A percentile compares a stretch with the other conserved stretches of the same genome.
These are phyloP conservation scores for Girardia tigrina DNA, from an alignment of 2,888 invertebrate species.

Conservation along the genomic window DNA sequence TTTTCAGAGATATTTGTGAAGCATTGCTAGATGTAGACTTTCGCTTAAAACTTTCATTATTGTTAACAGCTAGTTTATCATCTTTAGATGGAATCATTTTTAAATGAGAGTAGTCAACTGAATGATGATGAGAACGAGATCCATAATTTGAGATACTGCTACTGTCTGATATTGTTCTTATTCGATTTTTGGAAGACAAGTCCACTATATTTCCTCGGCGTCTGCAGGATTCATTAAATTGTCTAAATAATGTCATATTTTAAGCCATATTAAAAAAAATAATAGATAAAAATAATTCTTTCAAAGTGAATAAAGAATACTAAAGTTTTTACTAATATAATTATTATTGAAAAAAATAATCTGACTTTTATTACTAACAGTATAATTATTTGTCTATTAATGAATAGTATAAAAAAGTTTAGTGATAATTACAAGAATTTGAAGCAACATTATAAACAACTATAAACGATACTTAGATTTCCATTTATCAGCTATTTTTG, in stretches of 20 bases:
- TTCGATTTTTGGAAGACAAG: slow-evolving; percentile 19
- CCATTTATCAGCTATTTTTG: too few relatives aligned
- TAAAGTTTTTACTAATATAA: too few relatives aligned
- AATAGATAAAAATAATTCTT: too few relatives aligned
- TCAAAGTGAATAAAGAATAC: too few relatives aligned
- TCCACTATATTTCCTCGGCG: neutral
- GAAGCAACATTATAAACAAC: too few relatives aligned
- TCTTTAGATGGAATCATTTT: slow-evolving; percentile 14
- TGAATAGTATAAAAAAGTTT: too few relatives aligned
- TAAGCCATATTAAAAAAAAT: too few relatives aligned
- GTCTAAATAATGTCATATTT: neutral
- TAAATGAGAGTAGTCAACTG: neutral
- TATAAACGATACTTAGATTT: too few relatives aligned
- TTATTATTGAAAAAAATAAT: too few relatives aligned
- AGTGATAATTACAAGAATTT: too few relatives aligned
- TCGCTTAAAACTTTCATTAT: neutral
- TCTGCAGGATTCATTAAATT: neutral
- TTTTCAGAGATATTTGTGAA: neutral
- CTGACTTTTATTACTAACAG: too few relatives aligned
- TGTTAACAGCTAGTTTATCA: neutral
- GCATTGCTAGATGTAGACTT: neutral
- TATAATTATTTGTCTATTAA: too few relatives aligned
- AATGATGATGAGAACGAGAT: neutral
- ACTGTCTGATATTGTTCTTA: slow-evolving; percentile 17
- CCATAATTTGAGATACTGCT: slow-evolving; percentile 12